Evolutionary conservation across 2,113 vertebrate genomes (phyloP).

Genomic region (Anser cygnoides): DNA sequence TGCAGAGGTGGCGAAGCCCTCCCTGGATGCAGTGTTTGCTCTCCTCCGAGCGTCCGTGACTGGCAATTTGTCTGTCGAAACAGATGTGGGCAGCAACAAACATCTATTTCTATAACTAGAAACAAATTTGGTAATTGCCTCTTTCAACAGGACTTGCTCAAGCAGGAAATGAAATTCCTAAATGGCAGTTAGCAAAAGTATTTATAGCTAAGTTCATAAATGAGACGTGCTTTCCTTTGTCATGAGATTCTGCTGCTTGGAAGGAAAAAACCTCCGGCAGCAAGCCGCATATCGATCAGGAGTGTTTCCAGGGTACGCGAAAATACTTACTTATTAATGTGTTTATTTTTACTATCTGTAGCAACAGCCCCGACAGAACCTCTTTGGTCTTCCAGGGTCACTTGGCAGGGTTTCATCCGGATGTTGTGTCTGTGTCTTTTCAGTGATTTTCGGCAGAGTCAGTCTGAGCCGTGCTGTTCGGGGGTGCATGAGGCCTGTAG

Average conservation of each 20-base stretch:
- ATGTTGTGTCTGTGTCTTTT: not conserved
- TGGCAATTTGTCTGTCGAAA: conserved; percentile 80
- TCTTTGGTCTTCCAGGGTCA: not conserved
- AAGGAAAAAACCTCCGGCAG: not conserved
- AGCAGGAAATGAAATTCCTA: conserved; percentile 77
- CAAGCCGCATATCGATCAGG: conserved; percentile 27
- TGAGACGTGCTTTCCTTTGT: conserved; percentile 66
- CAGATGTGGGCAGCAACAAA: conserved; percentile 82
- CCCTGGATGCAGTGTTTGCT: conserved; percentile 47
- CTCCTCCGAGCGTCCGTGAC: conserved; percentile 50
- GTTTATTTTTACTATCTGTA: conserved; percentile 33
- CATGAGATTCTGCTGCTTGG: conserved; percentile 55
- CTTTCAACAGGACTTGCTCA: conserved; percentile 75
- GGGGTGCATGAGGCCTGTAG: not conserved
- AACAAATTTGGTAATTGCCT: conserved; percentile 81
- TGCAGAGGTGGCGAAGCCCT: conserved; percentile 38
- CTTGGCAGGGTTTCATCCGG: not conserved
- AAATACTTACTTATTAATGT: conserved; percentile 42
- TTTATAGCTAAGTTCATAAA: conserved; percentile 77
- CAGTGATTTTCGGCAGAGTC: not conserved
- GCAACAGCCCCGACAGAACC: not conserved
- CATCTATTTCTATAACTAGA: conserved; percentile 84
- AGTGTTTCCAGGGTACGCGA: not conserved
- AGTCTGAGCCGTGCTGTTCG: not conserved
- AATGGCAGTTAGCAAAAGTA: conserved; percentile 73